Evolutionary conservation across 1,140 invertebrate species (phyloP).

Genomic region (Anastrepha ludens): DNA sequence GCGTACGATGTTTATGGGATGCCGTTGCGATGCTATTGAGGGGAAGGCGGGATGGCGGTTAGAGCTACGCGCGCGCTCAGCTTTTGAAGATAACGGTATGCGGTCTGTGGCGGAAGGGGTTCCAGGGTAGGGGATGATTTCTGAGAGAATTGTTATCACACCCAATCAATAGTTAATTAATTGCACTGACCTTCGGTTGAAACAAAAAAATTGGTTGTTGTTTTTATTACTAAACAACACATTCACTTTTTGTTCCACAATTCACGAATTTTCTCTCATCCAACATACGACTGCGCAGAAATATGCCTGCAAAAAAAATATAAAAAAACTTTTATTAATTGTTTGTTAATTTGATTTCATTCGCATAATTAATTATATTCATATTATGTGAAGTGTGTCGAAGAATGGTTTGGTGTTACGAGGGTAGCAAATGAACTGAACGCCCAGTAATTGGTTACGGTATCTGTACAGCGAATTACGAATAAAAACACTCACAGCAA

Average conservation of each 20-base stretch:
- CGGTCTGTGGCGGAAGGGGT: neutral
- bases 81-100: neutral
- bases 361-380: too few relatives aligned
- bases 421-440: too few relatives aligned
- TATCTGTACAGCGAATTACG: too few relatives aligned
- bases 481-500: too few relatives aligned
- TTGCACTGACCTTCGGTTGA: too few relatives aligned
- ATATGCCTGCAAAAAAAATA: neutral
- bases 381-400: too few relatives aligned
- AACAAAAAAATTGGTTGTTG: neutral
- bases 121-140: neutral
- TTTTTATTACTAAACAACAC: neutral
- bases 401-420: too few relatives aligned
- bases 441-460: too few relatives aligned
- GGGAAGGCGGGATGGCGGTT: neutral
- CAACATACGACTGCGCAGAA: neutral
- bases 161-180: too few relatives aligned
- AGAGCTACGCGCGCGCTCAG: conserved; percentile 3
- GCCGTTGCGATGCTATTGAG: conserved; percentile 15
- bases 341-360: neutral
- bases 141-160: too few relatives aligned
- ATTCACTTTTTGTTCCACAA: neutral
- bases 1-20: neutral
- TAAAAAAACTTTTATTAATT: neutral
- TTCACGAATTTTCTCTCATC: neutral